Conservation (phyloP, 2,888 invertebrate species). For the Apantesis nais region DNA sequence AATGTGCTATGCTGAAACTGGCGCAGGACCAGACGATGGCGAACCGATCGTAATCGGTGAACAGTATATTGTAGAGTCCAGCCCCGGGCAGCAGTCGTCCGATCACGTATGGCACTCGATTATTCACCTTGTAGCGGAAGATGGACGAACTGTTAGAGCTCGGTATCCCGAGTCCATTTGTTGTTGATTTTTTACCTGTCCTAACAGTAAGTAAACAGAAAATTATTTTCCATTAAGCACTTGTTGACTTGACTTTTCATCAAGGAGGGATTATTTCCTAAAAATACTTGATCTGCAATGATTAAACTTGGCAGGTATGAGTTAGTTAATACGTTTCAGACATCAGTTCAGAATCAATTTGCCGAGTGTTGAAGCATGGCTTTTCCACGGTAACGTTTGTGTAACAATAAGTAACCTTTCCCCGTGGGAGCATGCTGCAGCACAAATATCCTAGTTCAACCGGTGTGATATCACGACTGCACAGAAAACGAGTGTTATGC, state of each 20-base stretch:
- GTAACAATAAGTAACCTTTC: too few species aligned
- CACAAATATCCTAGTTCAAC: too few species aligned
- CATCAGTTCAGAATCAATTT: too few species aligned
- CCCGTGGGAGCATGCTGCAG: too few species aligned
- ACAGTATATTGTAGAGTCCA: conserved; percentile 89
- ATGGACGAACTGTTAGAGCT: conserved; percentile 84
- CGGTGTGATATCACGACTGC: too few species aligned
- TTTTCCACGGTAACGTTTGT: too few species aligned
- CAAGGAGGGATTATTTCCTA: too few species aligned
- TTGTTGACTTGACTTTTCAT: too few species aligned
- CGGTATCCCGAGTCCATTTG: conserved; percentile 87
- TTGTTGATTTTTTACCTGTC: conserved; percentile 86
- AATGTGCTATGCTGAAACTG: conserved; percentile 87
- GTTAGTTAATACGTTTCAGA: too few species aligned
- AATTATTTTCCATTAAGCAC: background rate
- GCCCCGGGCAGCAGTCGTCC: conserved; percentile 89
- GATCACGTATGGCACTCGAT: conserved; percentile 87
- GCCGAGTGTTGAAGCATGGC: too few species aligned
- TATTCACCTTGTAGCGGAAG: conserved; percentile 86
- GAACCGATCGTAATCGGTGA: conserved; percentile 90
- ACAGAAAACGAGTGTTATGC: background rate
- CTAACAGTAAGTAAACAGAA: conserved; percentile 62
- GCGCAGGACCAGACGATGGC: conserved; percentile 91
- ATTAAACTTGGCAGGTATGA: too few species aligned
- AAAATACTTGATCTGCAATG: too few species aligned